Evolutionary conservation across 2,797 vertebrate genomes (phyloP).

Genomic region (Eospalax fontanierii): DNA sequence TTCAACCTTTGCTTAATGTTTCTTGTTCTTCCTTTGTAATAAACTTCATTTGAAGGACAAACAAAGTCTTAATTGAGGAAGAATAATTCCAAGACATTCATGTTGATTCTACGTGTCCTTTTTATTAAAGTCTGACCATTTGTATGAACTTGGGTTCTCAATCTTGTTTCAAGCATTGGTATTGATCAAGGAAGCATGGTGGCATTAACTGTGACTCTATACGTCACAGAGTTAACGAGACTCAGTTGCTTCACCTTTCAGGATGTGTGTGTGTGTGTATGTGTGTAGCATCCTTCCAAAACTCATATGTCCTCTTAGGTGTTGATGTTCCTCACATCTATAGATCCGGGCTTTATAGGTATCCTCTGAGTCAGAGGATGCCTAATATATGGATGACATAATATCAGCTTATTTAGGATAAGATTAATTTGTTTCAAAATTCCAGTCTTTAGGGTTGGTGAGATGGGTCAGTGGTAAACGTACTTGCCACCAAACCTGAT

Average conservation of each 20-base stretch:
- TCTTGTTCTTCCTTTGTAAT: neutral
- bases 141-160: neutral
- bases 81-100: neutral
- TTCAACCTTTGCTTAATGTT: neutral
- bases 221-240: neutral
- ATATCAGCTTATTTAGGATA: neutral
- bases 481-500: neutral
- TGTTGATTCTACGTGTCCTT: neutral
- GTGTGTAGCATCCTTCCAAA: neutral
- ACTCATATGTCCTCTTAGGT: neutral
- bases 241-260: neutral
- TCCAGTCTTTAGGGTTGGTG: neutral
- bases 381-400: neutral
- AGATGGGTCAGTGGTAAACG: neutral
- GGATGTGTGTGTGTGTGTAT: rapidly evolving
- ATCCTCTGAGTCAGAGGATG: neutral
- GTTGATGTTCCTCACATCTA: neutral
- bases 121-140: neutral
- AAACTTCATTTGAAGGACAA: neutral
- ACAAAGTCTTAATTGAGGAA: neutral
- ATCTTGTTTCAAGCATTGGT: neutral
- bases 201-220: neutral
- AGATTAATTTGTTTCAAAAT: slow-evolving; percentile 6
- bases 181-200: neutral
- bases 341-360: neutral